These are phyloP conservation scores for Acanthosepion esculentum DNA, from an alignment of 2,888 invertebrate species.

Conservation along the genomic window DNA sequence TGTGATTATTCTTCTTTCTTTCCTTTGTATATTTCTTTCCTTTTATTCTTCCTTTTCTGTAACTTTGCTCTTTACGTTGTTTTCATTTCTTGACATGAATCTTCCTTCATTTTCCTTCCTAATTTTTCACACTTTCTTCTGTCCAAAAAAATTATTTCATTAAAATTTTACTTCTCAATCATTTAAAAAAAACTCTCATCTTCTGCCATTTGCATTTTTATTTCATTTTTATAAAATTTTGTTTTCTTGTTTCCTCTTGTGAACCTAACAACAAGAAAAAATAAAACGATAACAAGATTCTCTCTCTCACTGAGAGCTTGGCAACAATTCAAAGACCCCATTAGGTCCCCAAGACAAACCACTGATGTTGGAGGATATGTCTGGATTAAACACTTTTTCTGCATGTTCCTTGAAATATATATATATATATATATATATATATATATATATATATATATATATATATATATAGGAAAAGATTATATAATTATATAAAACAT, in stretches of 20 bases:
- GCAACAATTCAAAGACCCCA: slow-evolving; percentile 11
- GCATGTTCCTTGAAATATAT: background rate
- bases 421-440: background rate
- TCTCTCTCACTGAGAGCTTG: slow-evolving; percentile 5
- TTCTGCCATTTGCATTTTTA: background rate
- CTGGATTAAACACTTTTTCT: slow-evolving; percentile 13
- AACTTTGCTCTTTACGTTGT: no score
- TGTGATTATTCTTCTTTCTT: no score
- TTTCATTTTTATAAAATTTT: background rate
- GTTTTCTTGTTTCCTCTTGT: background rate
- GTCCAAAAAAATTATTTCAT: background rate
- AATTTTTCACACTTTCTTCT: no score
- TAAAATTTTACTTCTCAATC: background rate
- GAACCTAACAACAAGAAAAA: background rate
- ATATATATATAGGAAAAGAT: no score
- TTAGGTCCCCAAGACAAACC: slow-evolving; percentile 1
- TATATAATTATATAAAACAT: no score
- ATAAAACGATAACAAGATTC: background rate
- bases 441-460: background rate
- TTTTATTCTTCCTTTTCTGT: no score
- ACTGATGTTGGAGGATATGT: background rate
- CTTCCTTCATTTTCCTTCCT: no score
- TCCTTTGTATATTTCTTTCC: no score
- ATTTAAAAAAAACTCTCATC: background rate
- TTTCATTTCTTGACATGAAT: no score